phyloP scores from a whole-genome alignment of 1,140 invertebrate genomes.

The Pinna nobilis region DNA sequence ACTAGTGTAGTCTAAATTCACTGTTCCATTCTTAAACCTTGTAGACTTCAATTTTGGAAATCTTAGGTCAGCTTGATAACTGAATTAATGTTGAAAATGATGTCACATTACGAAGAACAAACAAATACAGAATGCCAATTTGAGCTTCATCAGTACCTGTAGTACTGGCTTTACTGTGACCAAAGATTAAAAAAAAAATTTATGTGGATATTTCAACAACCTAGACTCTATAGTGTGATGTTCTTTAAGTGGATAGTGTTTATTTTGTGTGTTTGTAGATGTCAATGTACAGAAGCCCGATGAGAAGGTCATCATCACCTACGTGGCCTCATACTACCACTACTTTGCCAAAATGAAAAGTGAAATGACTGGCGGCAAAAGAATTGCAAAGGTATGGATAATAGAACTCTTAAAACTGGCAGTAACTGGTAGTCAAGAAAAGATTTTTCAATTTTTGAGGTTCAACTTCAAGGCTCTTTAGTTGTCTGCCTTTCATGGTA shows the following conservation, averaged over 20 bases:
- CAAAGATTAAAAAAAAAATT: too few relatives aligned
- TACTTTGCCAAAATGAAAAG: slow-evolving; percentile 99
- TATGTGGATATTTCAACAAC: too few relatives aligned
- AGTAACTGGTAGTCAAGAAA: neutral
- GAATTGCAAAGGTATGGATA: slow-evolving; percentile 92
- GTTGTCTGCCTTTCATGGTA: neutral
- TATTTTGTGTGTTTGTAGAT: too few relatives aligned
- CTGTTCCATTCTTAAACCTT: too few relatives aligned
- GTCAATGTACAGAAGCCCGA: slow-evolving; percentile 97
- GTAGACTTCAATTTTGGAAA: neutral
- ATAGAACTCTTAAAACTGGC: neutral
- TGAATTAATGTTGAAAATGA: neutral
- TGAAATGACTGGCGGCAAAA: slow-evolving; percentile 96
- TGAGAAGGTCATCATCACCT: slow-evolving; percentile 99
- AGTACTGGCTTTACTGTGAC: too few relatives aligned
- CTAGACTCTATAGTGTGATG: too few relatives aligned
- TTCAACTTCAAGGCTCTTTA: neutral
- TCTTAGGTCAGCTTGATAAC: neutral
- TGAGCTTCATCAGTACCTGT: too few relatives aligned
- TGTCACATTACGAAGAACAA: too few relatives aligned
- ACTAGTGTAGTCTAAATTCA: too few relatives aligned
- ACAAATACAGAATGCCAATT: too few relatives aligned
- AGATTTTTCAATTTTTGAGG: neutral
- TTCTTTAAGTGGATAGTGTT: too few relatives aligned
- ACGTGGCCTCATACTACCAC: slow-evolving; percentile 99